Conservation (phyloP, 2,888 invertebrate genomes). For the Cantharis nigra region DNA sequence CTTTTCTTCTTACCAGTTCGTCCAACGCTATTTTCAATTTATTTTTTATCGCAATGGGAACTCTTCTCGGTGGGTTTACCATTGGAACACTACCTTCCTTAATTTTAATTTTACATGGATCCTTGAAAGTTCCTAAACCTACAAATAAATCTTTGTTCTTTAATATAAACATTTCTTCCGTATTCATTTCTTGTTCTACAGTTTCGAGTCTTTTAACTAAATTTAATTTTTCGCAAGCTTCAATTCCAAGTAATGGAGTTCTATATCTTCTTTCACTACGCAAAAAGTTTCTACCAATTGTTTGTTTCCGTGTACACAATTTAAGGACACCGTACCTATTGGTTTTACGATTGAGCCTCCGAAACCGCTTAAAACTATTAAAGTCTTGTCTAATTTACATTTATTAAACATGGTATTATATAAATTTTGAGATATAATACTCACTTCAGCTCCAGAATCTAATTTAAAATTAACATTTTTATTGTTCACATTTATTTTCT, state of each 20-base stretch:
- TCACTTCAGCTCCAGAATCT: neutral
- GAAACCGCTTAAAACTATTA: neutral
- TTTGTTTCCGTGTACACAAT: neutral
- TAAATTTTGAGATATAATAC: neutral
- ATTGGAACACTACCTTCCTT: conserved; percentile 4
- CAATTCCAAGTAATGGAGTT: neutral
- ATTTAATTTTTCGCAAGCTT: neutral
- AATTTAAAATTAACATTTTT: neutral
- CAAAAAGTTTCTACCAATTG: neutral
- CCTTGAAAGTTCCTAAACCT: neutral
- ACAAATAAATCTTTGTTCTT: neutral
- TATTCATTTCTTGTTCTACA: neutral
- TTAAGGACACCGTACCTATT: neutral
- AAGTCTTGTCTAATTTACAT: too few species aligned
- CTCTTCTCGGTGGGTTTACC: conserved; percentile 6
- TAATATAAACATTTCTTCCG: neutral
- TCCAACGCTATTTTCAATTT: neutral
- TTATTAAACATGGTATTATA: neutral
- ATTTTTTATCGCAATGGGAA: conserved; percentile 6
- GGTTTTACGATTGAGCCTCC: neutral
- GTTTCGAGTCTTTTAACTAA: neutral
- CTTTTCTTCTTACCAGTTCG: neutral
- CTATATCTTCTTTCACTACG: neutral
- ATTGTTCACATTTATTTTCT: neutral
- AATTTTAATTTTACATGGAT: conserved; percentile 7